Percentiles rank a stretch among this genome's conserved stretches.
Conservation (phyloP, 30 jellyfish, hydroid and myxozoan species). For the Nemopilema nomurai region DNA sequence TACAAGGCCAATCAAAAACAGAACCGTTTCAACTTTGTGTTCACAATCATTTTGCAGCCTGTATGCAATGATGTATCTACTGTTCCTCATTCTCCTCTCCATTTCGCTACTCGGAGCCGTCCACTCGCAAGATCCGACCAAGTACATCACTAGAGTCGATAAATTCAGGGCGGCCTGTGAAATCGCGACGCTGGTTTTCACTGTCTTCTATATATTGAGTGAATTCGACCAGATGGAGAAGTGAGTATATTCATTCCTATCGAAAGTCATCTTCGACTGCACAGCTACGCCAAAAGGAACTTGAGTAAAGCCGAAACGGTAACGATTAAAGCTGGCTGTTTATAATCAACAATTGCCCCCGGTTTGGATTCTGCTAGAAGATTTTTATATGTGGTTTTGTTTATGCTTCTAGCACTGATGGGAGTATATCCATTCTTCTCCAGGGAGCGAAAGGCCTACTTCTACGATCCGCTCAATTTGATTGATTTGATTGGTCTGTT, state of each 20-base stretch:
- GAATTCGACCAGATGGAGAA: slow-evolving; percentile 88
- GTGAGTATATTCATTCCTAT: slow-evolving; percentile 60
- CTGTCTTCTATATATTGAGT: slow-evolving; percentile 49
- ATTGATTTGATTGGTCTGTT: slow-evolving; percentile 77
- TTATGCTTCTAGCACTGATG: no score
- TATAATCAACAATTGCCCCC: no score
- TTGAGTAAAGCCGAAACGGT: not conserved
- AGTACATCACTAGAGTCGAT: slow-evolving; percentile 38
- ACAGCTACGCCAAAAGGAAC: not conserved
- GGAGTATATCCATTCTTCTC: no score
- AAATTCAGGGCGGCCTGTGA: slow-evolving; percentile 69
- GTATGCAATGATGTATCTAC: slow-evolving; percentile 47
- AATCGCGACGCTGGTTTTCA: slow-evolving; percentile 51
- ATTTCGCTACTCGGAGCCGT: slow-evolving; percentile 69
- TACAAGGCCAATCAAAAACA: not conserved
- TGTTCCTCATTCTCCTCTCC: slow-evolving; percentile 61
- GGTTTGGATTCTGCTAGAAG: no score
- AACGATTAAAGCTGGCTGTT: no score
- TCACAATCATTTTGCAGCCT: slow-evolving; percentile 39
- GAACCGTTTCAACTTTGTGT: not conserved
- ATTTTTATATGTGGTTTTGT: no score
- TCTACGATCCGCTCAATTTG: slow-evolving; percentile 60
- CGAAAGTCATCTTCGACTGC: no score
- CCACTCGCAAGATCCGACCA: slow-evolving; percentile 27
- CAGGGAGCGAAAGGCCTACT: slow-evolving; percentile 76